phyloP scores from a whole-genome alignment of 2,113 vertebrate genomes.

The Platanista minor region DNA sequence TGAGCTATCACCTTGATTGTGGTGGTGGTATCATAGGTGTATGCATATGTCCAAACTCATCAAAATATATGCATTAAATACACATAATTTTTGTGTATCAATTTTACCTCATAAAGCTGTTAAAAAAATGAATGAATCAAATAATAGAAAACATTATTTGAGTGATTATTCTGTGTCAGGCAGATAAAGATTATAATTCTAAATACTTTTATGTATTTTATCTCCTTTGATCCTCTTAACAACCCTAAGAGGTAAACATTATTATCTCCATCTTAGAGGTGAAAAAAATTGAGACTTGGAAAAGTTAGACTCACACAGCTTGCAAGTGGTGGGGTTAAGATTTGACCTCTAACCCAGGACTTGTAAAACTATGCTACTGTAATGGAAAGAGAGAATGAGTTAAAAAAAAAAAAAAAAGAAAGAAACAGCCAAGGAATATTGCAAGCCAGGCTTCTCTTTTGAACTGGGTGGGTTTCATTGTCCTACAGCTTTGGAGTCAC shows the following conservation, averaged over 20 bases:
- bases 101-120: neutral
- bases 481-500: neutral
- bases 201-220: neutral
- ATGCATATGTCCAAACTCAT: neutral
- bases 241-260: neutral
- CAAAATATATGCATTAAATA: neutral
- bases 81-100: neutral
- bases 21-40: neutral
- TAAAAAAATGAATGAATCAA: neutral
- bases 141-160: neutral
- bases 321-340: neutral
- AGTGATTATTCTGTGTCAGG: neutral
- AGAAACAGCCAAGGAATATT: neutral
- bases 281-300: neutral
- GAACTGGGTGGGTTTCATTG: neutral
- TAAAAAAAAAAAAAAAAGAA: neutral
- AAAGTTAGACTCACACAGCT: neutral
- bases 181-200: neutral
- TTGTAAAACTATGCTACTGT: neutral
- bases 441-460: neutral
- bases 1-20: neutral
- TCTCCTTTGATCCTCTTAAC: neutral
- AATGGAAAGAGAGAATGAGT: neutral
- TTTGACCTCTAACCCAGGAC: neutral
- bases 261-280: neutral